These are phyloP conservation scores for Lepus townsendii DNA, from an alignment of 2,797 vertebrate species.

Conservation along the genomic window DNA sequence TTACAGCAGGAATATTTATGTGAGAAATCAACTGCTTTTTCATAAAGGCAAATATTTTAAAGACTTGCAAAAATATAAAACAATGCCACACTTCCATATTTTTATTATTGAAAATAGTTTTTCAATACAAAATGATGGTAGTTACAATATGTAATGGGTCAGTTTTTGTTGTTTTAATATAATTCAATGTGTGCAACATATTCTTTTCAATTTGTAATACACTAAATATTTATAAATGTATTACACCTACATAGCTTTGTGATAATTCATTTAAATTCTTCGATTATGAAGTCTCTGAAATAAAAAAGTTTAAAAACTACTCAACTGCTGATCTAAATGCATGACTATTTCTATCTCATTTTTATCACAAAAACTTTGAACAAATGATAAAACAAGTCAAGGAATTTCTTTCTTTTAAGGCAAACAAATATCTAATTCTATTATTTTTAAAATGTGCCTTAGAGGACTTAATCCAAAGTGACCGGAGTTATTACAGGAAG, in stretches of 20 bases:
- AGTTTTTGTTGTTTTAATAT: not conserved
- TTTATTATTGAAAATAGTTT: not conserved
- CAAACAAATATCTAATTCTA: conserved; percentile 8
- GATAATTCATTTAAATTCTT: conserved; percentile 21
- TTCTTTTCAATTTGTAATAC: conserved; percentile 40
- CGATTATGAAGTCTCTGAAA: not conserved
- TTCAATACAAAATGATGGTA: not conserved
- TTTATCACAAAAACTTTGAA: conserved; percentile 30
- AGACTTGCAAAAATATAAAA: not conserved
- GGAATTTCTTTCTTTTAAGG: conserved; percentile 42
- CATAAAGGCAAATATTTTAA: not conserved
- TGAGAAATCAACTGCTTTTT: not conserved
- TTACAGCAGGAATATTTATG: not conserved
- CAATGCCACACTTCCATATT: not conserved
- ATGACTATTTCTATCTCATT: not conserved
- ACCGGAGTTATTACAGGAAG: not conserved
- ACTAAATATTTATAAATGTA: not conserved
- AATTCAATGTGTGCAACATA: not conserved
- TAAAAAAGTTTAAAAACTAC: not conserved
- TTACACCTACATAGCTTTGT: not conserved
- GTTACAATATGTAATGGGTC: not conserved
- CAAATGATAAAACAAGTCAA: not conserved
- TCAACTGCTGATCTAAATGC: not conserved
- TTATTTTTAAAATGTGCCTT: conserved; percentile 50
- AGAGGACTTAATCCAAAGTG: conserved; percentile 5